These are phyloP conservation scores for Pseudomyrmex gracilis DNA, from an alignment of 1,140 invertebrate genomes.

Conservation along the genomic window DNA sequence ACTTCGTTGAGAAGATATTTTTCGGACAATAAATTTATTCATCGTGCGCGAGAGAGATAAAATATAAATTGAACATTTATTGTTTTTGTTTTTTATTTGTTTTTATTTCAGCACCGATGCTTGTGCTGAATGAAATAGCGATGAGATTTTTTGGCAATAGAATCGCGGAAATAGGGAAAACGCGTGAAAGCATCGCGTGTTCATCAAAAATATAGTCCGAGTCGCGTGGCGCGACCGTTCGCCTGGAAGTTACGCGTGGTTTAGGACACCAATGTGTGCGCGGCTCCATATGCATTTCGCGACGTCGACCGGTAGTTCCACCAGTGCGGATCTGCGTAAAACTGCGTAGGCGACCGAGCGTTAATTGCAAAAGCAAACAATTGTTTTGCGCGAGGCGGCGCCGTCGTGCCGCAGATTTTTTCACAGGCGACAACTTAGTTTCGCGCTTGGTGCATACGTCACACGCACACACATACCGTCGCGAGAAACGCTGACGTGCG, in stretches of 20 bases:
- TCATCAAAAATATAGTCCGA: slow-evolving; percentile 38
- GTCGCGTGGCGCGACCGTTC: slow-evolving; percentile 8
- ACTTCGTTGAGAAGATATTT: neutral
- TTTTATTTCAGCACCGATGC: too few relatives aligned
- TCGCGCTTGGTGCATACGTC: slow-evolving; percentile 48
- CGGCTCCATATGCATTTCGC: slow-evolving; percentile 41
- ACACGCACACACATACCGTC: neutral
- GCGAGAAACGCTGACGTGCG: slow-evolving; percentile 24
- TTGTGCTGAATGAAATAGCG: too few relatives aligned
- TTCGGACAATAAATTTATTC: neutral
- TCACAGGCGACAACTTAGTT: slow-evolving; percentile 53
- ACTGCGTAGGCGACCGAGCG: slow-evolving; percentile 50
- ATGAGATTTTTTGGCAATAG: too few relatives aligned
- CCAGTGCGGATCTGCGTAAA: slow-evolving; percentile 42
- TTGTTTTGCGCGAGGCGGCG: slow-evolving; percentile 38
- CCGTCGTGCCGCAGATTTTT: slow-evolving; percentile 26
- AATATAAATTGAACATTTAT: neutral
- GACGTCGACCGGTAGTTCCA: slow-evolving; percentile 10
- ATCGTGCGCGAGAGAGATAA: neutral
- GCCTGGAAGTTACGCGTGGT: slow-evolving; percentile 10
- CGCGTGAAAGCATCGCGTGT: slow-evolving; percentile 45
- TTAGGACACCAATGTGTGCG: neutral
- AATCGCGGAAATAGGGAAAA: slow-evolving; percentile 8
- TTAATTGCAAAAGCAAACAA: slow-evolving; percentile 58
- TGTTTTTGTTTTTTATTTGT: too few relatives aligned